A percentile compares a stretch with the other conserved stretches of the same genome.
Evolutionary conservation across 1,140 invertebrate species (phyloP).

Genomic region (Zaprionus kolodkinae): DNA sequence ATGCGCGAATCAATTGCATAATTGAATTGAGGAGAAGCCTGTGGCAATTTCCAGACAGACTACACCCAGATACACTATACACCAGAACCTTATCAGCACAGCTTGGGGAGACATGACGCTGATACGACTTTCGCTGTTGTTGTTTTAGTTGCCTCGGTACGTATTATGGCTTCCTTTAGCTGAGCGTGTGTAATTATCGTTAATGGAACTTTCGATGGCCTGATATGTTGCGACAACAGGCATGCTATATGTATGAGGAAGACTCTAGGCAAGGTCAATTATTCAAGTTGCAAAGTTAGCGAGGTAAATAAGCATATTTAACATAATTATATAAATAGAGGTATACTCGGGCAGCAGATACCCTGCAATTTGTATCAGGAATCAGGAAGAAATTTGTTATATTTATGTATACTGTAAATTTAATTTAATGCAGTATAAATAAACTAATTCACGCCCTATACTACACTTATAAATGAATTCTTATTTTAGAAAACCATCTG

Average conservation of each 20-base stretch:
- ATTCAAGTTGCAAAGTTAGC: neutral
- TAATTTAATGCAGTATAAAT: no score
- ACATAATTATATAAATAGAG: neutral
- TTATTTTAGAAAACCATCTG: neutral
- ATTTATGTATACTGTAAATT: no score
- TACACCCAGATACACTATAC: conserved; percentile 15
- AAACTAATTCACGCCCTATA: neutral
- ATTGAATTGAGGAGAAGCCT: conserved; percentile 27
- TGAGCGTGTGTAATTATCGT: conserved; percentile 36
- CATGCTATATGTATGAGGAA: neutral
- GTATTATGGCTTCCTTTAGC: conserved; percentile 48
- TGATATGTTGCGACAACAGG: neutral
- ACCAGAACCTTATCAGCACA: conserved; percentile 51
- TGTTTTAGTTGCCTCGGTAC: conserved; percentile 3
- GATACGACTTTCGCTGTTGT: conserved; percentile 32
- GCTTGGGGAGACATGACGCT: conserved; percentile 12
- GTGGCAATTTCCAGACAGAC: conserved; percentile 50
- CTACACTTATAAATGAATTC: neutral
- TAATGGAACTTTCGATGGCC: conserved; percentile 34
- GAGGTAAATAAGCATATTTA: neutral
- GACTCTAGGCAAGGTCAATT: conserved; percentile 2
- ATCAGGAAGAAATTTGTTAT: no score
- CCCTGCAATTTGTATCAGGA: no score
- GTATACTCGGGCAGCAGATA: neutral
- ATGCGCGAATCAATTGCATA: conserved; percentile 48